phyloP scores from a whole-genome alignment of 2,797 vertebrate species.

The Acrossocheilus wenchowensis region DNA sequence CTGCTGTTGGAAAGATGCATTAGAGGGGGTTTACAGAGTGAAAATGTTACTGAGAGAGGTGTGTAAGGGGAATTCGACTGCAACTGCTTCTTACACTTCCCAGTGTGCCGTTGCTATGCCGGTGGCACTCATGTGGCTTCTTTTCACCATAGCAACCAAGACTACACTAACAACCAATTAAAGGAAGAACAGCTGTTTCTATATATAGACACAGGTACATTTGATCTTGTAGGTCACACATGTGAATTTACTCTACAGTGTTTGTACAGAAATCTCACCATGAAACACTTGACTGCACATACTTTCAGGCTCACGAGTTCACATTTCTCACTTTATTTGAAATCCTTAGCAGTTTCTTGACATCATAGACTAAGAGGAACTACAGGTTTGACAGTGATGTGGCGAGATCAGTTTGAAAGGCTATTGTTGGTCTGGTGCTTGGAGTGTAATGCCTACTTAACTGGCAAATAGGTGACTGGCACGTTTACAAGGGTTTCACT shows the following conservation, averaged over 20 bases:
- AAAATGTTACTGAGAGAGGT: constrained; percentile 26
- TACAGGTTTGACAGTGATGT: constrained; percentile 5
- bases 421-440: constrained; percentile 1
- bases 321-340: background rate
- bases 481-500: constrained; percentile 12
- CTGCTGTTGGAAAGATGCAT: background rate
- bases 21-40: constrained; percentile 15
- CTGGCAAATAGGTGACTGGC: constrained; percentile 22
- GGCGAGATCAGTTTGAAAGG: background rate
- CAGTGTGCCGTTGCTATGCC: constrained; percentile 67
- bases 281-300: background rate
- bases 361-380: constrained; percentile 43
- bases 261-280: background rate
- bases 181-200: constrained; percentile 60
- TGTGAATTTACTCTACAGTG: background rate
- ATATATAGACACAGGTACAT: constrained; percentile 44
- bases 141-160: constrained; percentile 68
- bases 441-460: background rate
- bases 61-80: constrained; percentile 23
- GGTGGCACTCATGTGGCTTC: constrained; percentile 62
- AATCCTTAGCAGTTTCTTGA: constrained; percentile 28
- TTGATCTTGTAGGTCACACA: constrained; percentile 21
- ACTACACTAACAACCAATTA: constrained; percentile 56
- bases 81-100: constrained; percentile 35
- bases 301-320: background rate